These are phyloP conservation scores for Orchestes rusci DNA, from an alignment of 2,888 invertebrate species.

Conservation along the genomic window DNA sequence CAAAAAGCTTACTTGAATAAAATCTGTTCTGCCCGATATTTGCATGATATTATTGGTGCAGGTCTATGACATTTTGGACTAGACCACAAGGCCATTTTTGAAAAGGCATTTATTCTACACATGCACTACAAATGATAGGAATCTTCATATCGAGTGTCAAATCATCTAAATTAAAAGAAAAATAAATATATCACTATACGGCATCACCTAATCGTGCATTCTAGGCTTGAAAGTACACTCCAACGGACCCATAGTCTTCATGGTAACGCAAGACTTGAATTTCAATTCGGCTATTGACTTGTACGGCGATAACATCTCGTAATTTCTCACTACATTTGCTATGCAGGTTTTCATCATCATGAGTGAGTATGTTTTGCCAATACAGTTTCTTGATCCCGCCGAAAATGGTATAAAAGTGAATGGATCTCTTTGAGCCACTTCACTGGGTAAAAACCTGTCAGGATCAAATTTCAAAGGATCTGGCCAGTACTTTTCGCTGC, in stretches of 20 bases:
- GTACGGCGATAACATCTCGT: constrained; percentile 21
- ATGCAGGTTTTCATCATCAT: constrained; percentile 22
- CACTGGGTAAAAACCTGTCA: constrained; percentile 51
- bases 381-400: constrained; percentile 46
- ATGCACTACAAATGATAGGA: too few relatives aligned
- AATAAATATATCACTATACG: too few relatives aligned
- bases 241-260: constrained; percentile 16
- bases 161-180: too few relatives aligned
- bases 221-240: constrained; percentile 18
- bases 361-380: constrained; percentile 34
- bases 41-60: too few relatives aligned
- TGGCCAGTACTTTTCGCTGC: constrained; percentile 48
- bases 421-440: constrained; percentile 42
- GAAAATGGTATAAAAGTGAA: constrained; percentile 48
- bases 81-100: too few relatives aligned
- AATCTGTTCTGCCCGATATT: too few relatives aligned
- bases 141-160: too few relatives aligned
- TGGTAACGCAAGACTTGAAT: constrained; percentile 17
- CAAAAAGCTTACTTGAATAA: too few relatives aligned
- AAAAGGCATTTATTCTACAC: too few relatives aligned
- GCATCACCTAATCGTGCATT: constrained; percentile 9
- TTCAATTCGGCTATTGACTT: constrained; percentile 15
- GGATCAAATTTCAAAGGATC: constrained; percentile 52
- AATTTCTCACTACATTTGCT: constrained; percentile 23
- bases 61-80: too few relatives aligned